A percentile compares a stretch with the other conserved stretches of the same genome.
Evolutionary conservation across 2,888 invertebrate species (phyloP).

Genomic region (Erebia ligea): DNA sequence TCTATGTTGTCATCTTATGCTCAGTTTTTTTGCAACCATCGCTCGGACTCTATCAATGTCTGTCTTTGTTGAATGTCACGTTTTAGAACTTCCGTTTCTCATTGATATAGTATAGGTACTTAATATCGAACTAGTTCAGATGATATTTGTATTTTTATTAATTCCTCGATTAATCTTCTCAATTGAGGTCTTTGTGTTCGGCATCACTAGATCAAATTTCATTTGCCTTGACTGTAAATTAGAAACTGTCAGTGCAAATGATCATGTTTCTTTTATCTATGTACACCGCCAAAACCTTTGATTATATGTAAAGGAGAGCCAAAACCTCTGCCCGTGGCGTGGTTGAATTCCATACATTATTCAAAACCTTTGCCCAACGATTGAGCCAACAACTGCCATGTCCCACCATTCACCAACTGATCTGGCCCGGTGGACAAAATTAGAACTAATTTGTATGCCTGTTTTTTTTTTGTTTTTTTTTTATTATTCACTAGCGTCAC

Average conservation of each 20-base stretch:
- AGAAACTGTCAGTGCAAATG: slow-evolving; percentile 32
- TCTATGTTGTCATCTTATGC: background rate
- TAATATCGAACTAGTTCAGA: slow-evolving; percentile 4
- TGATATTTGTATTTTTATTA: slow-evolving; percentile 9
- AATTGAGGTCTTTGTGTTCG: slow-evolving; percentile 27
- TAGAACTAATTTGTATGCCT: no score
- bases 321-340: background rate
- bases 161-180: slow-evolving; percentile 17
- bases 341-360: background rate
- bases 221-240: slow-evolving; percentile 35
- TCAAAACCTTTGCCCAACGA: background rate
- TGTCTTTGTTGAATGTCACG: no score
- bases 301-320: no score
- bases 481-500: no score
- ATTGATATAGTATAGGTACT: no score
- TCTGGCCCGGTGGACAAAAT: no score
- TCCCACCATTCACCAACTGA: no score
- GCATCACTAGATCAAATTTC: slow-evolving; percentile 28
- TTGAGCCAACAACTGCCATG: background rate
- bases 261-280: slow-evolving; percentile 13
- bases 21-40: background rate
- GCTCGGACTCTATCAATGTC: background rate
- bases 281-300: background rate
- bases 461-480: no score
- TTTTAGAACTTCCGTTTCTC: background rate